Percentiles rank a stretch among this genome's conserved stretches.
These are phyloP conservation scores for Gallirallus australis DNA, from an alignment of 2,797 vertebrate species.

Conservation along the genomic window DNA sequence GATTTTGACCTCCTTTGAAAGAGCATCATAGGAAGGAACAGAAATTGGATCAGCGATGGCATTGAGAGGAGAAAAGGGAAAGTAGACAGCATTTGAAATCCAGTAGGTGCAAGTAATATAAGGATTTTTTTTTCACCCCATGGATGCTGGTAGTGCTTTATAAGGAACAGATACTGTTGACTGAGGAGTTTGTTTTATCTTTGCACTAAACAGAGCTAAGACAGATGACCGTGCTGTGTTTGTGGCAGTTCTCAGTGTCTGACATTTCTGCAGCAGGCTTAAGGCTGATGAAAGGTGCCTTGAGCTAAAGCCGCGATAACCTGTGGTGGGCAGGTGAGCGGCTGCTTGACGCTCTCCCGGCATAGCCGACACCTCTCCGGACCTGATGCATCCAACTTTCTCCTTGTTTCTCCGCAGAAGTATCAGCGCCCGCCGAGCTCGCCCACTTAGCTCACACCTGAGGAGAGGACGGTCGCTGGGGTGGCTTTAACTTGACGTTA, in stretches of 20 bases:
- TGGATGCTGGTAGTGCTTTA: background rate
- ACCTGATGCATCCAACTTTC: background rate
- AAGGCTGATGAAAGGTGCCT: background rate
- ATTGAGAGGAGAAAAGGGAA: background rate
- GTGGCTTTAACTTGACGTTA: background rate
- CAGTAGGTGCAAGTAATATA: background rate
- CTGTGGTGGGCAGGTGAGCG: background rate
- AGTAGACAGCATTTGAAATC: background rate
- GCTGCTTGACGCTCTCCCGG: background rate
- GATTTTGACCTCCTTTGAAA: background rate
- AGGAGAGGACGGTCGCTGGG: background rate
- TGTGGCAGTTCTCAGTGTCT: background rate
- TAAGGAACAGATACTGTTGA: background rate
- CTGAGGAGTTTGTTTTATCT: background rate
- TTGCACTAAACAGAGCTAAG: background rate
- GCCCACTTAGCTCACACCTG: background rate
- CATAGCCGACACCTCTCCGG: background rate
- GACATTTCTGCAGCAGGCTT: background rate
- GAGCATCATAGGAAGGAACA: background rate
- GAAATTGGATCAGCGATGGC: background rate
- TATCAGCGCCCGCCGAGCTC: background rate
- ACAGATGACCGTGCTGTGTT: background rate
- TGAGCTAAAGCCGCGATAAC: background rate
- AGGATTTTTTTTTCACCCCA: background rate
- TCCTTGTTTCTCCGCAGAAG: background rate